Percentiles rank a stretch among this genome's conserved stretches.
These are phyloP conservation scores for Chrosomus eos DNA, from an alignment of 2,797 vertebrate species.

Conservation along the genomic window DNA sequence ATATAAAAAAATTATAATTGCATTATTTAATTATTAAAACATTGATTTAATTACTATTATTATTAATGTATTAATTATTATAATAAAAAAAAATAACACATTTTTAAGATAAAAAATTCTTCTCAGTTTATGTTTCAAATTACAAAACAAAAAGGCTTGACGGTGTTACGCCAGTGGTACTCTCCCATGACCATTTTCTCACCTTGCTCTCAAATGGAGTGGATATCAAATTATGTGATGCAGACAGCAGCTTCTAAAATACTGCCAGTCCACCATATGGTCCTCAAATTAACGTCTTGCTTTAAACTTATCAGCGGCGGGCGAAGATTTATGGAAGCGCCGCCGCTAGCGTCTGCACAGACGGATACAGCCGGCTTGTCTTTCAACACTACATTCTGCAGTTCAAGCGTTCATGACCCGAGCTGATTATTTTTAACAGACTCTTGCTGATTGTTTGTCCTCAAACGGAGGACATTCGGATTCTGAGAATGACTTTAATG, in stretches of 20 bases:
- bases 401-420: neutral
- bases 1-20: too few relatives aligned
- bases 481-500: neutral
- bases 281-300: slow-evolving; percentile 35
- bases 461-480: neutral
- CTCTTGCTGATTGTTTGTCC: slow-evolving; percentile 20
- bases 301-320: slow-evolving; percentile 36
- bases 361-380: slow-evolving; percentile 21
- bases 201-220: slow-evolving; percentile 35
- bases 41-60: too few relatives aligned
- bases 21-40: too few relatives aligned
- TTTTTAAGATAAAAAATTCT: neutral
- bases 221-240: slow-evolving; percentile 37
- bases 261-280: slow-evolving; percentile 43
- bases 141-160: neutral
- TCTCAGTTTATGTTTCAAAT: neutral
- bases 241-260: slow-evolving; percentile 30
- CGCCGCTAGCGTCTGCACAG: slow-evolving; percentile 34
- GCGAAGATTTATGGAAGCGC: slow-evolving; percentile 47
- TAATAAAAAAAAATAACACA: too few relatives aligned
- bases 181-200: slow-evolving; percentile 28
- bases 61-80: too few relatives aligned
- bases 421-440: slow-evolving; percentile 28
- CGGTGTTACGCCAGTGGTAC: neutral
- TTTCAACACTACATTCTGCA: slow-evolving; percentile 5